Base-by-base conservation (phyloP, 2,113 vertebrate species). In the Thunnus maccoyii region DNA sequence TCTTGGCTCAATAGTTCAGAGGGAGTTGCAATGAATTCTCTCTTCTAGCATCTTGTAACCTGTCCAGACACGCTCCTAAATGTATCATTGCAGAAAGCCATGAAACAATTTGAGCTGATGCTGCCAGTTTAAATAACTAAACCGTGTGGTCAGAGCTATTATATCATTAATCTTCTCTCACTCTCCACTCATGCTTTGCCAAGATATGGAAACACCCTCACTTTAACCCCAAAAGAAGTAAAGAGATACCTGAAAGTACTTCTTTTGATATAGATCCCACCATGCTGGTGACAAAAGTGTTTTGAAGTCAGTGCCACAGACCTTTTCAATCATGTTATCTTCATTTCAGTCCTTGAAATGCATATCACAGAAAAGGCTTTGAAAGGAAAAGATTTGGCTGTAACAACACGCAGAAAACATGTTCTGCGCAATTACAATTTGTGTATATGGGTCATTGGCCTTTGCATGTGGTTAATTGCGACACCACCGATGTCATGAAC, bases 121-220 rank as follows among this genome's bases (percentile, higher is more conserved):
- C 94, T 95, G 94, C 95, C 94, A 95, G 95, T 94, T 94, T 94
- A 94, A 95, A 95, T 95, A 93, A 93, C 94, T 94, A 93, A 93
- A 94, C 89, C 90, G 81, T 93, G 93, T 93, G 93, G 94, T 94
- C 95, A 93, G 91, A 93, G 92, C 92, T 94, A 94, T 94, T 95
- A 95, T 91, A 89, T 88, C 92, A 95, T 95, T 94, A 94, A 94
- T 94, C 94, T 95, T 93, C 89, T 86, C 79, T 75, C 82, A 63
- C 76, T 75, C 88, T 87, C 84, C 85, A 87, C 92, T 93, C 86
- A 91, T 86, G 92, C 82, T 80, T 54, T 94, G 90, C 90, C 90
- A 94, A 93, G 92, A 86, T 74, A 76, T 88, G 89, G 90, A 89
- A 90, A 93, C 91, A 94, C 92, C 92, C 92, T 92, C 93, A 92